Evolutionary conservation across 2,113 vertebrate genomes (phyloP), one percentile per base, ranked within the genome.

Genomic region (Oriolus oriolus): DNA sequence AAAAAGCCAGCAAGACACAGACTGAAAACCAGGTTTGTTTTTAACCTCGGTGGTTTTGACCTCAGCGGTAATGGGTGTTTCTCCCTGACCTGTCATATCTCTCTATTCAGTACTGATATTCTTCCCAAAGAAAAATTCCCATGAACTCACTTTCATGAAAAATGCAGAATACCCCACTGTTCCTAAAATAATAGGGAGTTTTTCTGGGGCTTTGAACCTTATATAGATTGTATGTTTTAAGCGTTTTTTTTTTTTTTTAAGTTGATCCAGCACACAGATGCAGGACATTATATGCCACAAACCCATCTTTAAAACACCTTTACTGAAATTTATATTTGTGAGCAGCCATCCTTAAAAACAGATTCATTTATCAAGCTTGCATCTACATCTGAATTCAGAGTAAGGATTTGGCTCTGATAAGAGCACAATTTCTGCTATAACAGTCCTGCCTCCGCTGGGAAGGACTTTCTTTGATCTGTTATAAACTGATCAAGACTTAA

Each of bases 391-490:
- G 79, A 93, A 87, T 81, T 84, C 24, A n/a, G 68, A 41, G 23
- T 66, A 88, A 84, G 35, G 44, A 31, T 86, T 92, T 95, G 94
- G 89, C 79, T 90, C 66, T 41, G 30, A 63, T 85, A 77, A 74
- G 35, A 90, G 12, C 35, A 68, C 15, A 37, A 2, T 70, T 91
- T 88, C 75, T 92, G n/a, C 64, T 88, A 2, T 71, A 90, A 54
- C 44, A 75, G 27, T 75, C 60, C 45, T 87, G 68, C 73, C 76
- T 86, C 35, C 41, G 9, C 42, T 68, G 56, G 60, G n/a, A 94
- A 77, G 26, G 42, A 63, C 41, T 86, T 86, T 37, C 82, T 96
- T 94, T 96, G 83, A 92, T 96, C 90, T 94, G 26, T 93, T 92
- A 84, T 84, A 93, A 92, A 87, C 73, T 90, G 88, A 92, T 92